phyloP scores from a whole-genome alignment of 2,888 invertebrate genomes.

The Drosophila silvestris region DNA sequence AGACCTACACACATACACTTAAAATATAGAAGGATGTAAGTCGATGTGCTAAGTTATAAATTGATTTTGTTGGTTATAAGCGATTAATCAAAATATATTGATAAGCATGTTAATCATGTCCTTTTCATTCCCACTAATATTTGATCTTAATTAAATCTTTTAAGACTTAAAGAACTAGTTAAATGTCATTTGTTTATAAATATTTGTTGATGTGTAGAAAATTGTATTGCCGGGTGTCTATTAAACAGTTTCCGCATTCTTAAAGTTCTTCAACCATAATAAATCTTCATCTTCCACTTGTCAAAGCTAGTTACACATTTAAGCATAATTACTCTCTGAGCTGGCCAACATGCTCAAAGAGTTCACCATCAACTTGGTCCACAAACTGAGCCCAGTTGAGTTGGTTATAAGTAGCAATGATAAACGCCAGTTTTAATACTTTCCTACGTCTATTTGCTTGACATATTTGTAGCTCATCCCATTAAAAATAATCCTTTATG shows the following conservation, averaged over 20 bases:
- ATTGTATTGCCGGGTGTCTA: not conserved
- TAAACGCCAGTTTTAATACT: slow-evolving; percentile 25
- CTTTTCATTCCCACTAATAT: no score
- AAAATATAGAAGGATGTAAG: slow-evolving; percentile 7
- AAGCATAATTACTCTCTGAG: slow-evolving; percentile 34
- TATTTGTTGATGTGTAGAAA: not conserved
- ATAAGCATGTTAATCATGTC: not conserved
- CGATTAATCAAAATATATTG: not conserved
- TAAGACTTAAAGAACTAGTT: not conserved
- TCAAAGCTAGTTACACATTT: slow-evolving; percentile 34
- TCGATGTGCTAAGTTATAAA: slow-evolving; percentile 6
- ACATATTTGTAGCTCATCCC: slow-evolving; percentile 22
- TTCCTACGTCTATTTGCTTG: slow-evolving; percentile 7
- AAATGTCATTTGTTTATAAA: not conserved
- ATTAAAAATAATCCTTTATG: slow-evolving; percentile 19
- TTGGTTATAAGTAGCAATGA: slow-evolving; percentile 13
- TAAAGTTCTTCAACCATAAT: slow-evolving; percentile 26
- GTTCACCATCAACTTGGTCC: slow-evolving; percentile 9
- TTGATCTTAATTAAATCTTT: not conserved
- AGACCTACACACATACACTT: slow-evolving; percentile 3
- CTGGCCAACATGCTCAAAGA: slow-evolving; percentile 22
- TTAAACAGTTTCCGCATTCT: not conserved
- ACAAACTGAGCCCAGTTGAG: slow-evolving; percentile 11
- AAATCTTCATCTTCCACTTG: slow-evolving; percentile 53
- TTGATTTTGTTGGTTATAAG: not conserved